A percentile compares a stretch with the other conserved stretches of the same genome.
These are phyloP conservation scores for Drosophila planitibia DNA, from an alignment of 2,888 invertebrate species.

Conservation along the genomic window DNA sequence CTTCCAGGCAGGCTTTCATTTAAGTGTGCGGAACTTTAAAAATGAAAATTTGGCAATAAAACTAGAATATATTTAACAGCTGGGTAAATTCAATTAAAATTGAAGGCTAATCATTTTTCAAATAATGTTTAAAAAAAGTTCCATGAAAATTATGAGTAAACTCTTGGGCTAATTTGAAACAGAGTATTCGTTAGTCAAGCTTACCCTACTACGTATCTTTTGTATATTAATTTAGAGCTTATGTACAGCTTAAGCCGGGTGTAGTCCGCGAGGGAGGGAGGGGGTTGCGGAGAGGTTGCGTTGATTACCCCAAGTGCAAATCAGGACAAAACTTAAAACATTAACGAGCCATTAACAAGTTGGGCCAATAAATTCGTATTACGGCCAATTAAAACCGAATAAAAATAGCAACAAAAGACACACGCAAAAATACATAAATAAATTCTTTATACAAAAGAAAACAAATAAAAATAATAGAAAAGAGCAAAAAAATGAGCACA, in stretches of 20 bases:
- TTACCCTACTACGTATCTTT: not conserved
- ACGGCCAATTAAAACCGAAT: slow-evolving; percentile 79
- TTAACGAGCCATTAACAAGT: slow-evolving; percentile 81
- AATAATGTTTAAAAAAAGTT: no score
- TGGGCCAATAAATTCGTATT: slow-evolving; percentile 76
- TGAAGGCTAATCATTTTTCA: not conserved
- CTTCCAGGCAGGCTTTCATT: not conserved
- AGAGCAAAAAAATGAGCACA: slow-evolving; percentile 60
- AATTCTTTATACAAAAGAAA: slow-evolving; percentile 35
- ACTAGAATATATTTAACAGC: not conserved
- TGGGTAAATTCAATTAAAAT: not conserved
- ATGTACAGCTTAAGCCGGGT: not conserved
- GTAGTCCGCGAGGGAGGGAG: not conserved
- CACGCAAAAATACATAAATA: slow-evolving; percentile 49
- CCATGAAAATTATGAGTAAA: no score
- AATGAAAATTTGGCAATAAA: not conserved
- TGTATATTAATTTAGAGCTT: slow-evolving; percentile 22
- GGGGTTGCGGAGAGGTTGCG: not conserved
- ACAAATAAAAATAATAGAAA: slow-evolving; percentile 13
- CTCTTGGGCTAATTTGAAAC: not conserved
- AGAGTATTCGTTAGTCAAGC: not conserved
- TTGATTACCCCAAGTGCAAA: slow-evolving; percentile 34
- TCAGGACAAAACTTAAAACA: slow-evolving; percentile 64
- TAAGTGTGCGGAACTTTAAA: not conserved
- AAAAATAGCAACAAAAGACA: slow-evolving; percentile 54